Conservation (phyloP, 2,113 vertebrate species). For the Rallus limicola region DNA sequence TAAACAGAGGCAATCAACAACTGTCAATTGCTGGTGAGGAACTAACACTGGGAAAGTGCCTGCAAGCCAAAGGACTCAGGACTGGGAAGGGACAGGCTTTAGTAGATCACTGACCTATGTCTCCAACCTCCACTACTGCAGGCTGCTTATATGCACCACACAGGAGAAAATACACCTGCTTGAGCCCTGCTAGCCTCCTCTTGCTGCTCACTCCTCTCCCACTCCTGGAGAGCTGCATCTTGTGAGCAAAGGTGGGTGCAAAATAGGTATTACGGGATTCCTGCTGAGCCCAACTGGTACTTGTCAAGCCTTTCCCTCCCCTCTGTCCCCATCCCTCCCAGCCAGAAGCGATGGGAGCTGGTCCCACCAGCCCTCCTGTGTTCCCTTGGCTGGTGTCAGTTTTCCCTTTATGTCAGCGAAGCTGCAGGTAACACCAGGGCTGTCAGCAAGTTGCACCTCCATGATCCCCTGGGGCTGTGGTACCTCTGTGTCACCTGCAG, state of each 20-base stretch:
- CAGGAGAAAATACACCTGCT: not conserved
- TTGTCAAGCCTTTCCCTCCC: not conserved
- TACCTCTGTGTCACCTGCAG: accelerated
- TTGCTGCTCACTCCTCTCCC: not conserved
- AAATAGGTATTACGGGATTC: not conserved
- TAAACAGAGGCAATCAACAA: not conserved
- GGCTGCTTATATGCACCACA: not conserved
- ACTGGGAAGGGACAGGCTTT: not conserved
- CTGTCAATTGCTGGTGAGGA: not conserved
- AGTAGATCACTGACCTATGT: not conserved
- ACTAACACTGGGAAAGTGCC: not conserved
- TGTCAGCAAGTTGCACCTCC: not conserved
- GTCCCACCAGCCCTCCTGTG: not conserved
- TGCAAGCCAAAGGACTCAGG: accelerated
- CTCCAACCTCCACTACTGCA: not conserved
- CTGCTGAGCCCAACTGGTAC: not conserved
- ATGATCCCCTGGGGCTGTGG: not conserved
- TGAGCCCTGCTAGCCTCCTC: not conserved
- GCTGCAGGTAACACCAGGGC: not conserved
- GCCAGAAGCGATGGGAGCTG: not conserved
- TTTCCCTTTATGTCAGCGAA: not conserved
- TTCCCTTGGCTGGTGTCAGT: not conserved
- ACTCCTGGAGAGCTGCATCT: not conserved
- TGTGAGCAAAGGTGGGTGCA: not conserved
- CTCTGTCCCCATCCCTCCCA: not conserved